A percentile compares a stretch with the other conserved stretches of the same genome.
Conservation (phyloP, 64 coral and sea anemone genomes). For the Montipora efflorescens region DNA sequence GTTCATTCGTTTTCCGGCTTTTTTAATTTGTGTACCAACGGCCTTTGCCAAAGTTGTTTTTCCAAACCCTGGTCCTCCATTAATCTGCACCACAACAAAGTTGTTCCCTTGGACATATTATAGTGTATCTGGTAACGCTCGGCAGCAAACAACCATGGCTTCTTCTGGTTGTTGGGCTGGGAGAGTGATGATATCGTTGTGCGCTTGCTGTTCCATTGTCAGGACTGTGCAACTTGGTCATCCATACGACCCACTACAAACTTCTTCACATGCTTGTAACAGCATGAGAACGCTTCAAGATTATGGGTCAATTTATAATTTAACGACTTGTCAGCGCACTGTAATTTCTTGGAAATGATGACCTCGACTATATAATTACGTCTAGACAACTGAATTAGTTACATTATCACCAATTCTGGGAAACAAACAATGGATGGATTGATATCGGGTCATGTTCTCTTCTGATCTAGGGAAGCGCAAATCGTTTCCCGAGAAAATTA, state of each 20-base stretch:
- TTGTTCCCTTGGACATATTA: background rate
- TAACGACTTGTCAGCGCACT: too few species aligned
- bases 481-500: too few species aligned
- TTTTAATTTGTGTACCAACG: constrained; percentile 4
- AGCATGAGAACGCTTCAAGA: too few species aligned
- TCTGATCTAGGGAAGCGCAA: too few species aligned
- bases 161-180: background rate
- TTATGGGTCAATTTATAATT: too few species aligned
- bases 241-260: background rate
- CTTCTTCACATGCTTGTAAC: too few species aligned
- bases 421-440: too few species aligned
- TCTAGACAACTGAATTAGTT: too few species aligned
- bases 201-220: background rate
- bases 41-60: constrained; percentile 62
- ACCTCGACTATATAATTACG: too few species aligned
- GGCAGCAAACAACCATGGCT: constrained; percentile 10
- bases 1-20: background rate
- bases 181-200: background rate
- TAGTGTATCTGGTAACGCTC: background rate
- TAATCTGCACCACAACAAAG: constrained; percentile 7
- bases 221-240: background rate
- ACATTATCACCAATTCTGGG: too few species aligned
- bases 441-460: too few species aligned
- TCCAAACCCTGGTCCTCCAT: constrained; percentile 67
- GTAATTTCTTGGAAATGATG: too few species aligned